Evolutionary conservation across 2,797 vertebrate genomes (phyloP), one percentile per base, ranked within the genome.

Genomic region (Anas bernieri): DNA sequence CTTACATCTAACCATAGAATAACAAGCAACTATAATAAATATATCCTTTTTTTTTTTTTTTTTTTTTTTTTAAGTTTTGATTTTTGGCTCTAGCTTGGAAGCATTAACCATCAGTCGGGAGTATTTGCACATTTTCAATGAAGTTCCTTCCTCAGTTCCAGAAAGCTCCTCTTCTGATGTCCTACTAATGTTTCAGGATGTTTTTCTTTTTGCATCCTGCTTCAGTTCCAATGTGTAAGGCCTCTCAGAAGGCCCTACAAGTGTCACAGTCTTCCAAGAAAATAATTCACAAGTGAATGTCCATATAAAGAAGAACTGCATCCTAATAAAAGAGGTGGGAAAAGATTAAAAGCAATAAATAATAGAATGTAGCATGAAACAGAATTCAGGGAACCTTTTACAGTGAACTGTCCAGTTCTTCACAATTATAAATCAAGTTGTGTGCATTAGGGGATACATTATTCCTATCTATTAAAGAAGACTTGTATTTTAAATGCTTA

Each of bases 131-230:
- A 55, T 89, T 74, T 81, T 78, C 62, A 86, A 45, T 1, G 0
- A 89, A 90, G 73, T 86, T 91, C 37, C 80, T 92, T 88, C 88
- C 58, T 91, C 41, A 50, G 69, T 59, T 93, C 16, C 46, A 92
- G 58, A 2, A 86, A 26, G 41, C 16, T 89, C 11, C 58, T 89
- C 83, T 84, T 93, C 78, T 91, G 54, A 83, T 73, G 21, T 31
- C 41, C 21, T 62, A 41, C 76, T 61, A 30, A 91, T 75, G 69
- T 78, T 83, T 75, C 83, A 93, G 85, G 83, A 92, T 90, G 76
- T 92, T 96, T 85, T 74, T 74, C 50, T 89, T 91, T 5, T 54
- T 72, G 54, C 48, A 94, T 91, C 54, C 95, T 89, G 87, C 64
- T 80, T 89, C 33, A 80, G 20, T 74, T 93, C 39, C 28, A 92